Evolutionary conservation across 2,888 invertebrate species (phyloP), one percentile per base, ranked within the genome.

Genomic region (Thera obeliscata): DNA sequence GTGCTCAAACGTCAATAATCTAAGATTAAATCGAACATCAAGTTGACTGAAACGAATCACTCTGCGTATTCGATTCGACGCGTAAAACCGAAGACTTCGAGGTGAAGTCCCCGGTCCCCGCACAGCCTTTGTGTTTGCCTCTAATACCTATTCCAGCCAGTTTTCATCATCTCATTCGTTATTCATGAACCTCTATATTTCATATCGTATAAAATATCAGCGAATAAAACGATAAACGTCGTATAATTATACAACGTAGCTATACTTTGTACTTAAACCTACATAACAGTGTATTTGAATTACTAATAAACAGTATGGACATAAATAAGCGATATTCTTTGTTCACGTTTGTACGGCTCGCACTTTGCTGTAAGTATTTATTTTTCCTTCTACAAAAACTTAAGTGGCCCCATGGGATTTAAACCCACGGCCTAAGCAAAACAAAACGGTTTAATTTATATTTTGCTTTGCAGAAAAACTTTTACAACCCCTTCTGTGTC

Each of bases 131-230:
- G 66, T 71, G 68, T 69, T 65, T 68, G 66, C 69, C 50, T 68
- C 60, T 79, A 82, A 80, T 81, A 78, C 77, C 75, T 79, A 79
- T 80, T 77, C 76, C 75, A 80, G 75, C 78, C 79, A 84, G 81
- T 85, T 84, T 84, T 81, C 82, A 86, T 81, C 81, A 78, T 78
- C 81, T 85, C 83, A 85, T 87, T 85, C 76, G 78, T 84, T 88
- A 87, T 88, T 87, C 86, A 87, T 87, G 84, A 85, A 80, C 78
- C 78, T 81, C 81, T 83, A 84, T 86, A 84, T 87, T 85, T 83
- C 81, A 81, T 79, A 75, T 82, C 79, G 77, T 81, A 83, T 85
- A 83, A 81, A 77, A 73, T 79, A 75, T 69, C 74, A 74, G 74
- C 67, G 69, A 78, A 71, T 76, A 67, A 22, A 77, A 66, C 76